A percentile compares a stretch with the other conserved stretches of the same genome.
These are phyloP conservation scores for Anarsia innoxiella DNA, from an alignment of 2,888 invertebrate genomes.

Conservation along the genomic window DNA sequence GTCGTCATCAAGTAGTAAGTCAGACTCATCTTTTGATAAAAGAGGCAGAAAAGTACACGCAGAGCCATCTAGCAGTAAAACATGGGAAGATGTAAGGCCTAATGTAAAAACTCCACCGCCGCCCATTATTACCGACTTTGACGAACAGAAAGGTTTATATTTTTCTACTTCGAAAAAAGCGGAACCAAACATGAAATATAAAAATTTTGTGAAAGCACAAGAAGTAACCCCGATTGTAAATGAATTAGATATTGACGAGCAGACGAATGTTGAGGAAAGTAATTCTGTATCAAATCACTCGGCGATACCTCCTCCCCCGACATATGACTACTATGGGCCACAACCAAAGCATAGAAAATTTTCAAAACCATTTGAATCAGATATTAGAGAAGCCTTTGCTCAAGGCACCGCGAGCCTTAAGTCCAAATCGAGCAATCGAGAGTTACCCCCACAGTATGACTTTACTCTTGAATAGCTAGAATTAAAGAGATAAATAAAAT, in stretches of 20 bases:
- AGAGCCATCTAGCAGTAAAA: slow-evolving; percentile 27
- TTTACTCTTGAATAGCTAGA: slow-evolving; percentile 46
- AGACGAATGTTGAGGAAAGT: slow-evolving; percentile 26
- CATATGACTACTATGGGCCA: slow-evolving; percentile 78
- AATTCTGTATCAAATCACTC: slow-evolving; percentile 24
- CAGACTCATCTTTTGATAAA: slow-evolving; percentile 40
- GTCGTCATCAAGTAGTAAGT: slow-evolving; percentile 27
- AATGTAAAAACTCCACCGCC: slow-evolving; percentile 36
- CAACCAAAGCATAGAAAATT: slow-evolving; percentile 40
- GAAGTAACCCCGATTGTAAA: slow-evolving; percentile 48
- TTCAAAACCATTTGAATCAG: slow-evolving; percentile 53
- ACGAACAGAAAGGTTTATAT: slow-evolving; percentile 44
- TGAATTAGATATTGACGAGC: slow-evolving; percentile 40
- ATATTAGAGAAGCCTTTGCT: slow-evolving; percentile 58
- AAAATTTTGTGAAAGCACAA: slow-evolving; percentile 49
- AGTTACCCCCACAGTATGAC: slow-evolving; percentile 54
- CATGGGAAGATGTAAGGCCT: slow-evolving; percentile 58
- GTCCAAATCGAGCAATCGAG: slow-evolving; percentile 41
- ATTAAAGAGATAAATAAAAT: slow-evolving; percentile 9
- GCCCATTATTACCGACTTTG: slow-evolving; percentile 33
- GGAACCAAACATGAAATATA: slow-evolving; percentile 40
- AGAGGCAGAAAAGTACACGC: slow-evolving; percentile 36
- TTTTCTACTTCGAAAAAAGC: slow-evolving; percentile 44
- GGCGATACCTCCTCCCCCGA: slow-evolving; percentile 80
- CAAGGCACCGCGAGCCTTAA: slow-evolving; percentile 63